Percentiles rank a stretch among this genome's conserved stretches.
These are phyloP conservation scores for Aplysia californica DNA, from an alignment of 1,140 invertebrate genomes.

Conservation along the genomic window DNA sequence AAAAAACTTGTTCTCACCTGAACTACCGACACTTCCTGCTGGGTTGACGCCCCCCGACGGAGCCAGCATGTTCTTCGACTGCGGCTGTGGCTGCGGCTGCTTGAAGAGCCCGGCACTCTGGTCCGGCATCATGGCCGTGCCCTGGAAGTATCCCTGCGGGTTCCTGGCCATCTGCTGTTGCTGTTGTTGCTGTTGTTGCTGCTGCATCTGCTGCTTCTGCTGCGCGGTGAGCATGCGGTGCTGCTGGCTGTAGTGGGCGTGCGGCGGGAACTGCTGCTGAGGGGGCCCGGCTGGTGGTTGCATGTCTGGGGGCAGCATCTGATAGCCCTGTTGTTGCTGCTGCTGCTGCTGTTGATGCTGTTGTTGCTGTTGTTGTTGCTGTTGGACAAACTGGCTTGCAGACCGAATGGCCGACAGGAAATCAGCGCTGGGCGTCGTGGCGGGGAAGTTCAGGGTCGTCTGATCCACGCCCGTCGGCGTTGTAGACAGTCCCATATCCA, in stretches of 20 bases:
- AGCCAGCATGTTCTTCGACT: too few relatives aligned
- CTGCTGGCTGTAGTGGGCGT: background rate
- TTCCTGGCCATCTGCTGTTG: too few relatives aligned
- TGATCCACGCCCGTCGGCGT: conserved; percentile 11
- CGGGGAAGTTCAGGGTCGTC: conserved; percentile 7
- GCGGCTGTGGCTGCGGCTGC: too few relatives aligned
- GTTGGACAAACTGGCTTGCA: conserved; percentile 17
- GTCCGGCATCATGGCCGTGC: too few relatives aligned
- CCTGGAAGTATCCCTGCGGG: too few relatives aligned
- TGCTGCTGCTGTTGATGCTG: conserved; percentile 32
- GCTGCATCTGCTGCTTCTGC: conserved; percentile 31
- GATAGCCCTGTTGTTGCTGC: conserved; percentile 40
- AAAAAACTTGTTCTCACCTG: too few relatives aligned
- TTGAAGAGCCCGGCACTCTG: too few relatives aligned
- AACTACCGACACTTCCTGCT: too few relatives aligned
- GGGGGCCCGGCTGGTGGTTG: too few relatives aligned
- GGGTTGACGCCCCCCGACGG: too few relatives aligned
- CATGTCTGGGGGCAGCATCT: background rate
- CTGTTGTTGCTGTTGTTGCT: conserved; percentile 37
- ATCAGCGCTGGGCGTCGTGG: background rate
- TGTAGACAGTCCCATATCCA: conserved; percentile 26
- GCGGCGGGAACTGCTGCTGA: background rate
- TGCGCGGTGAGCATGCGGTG: background rate
- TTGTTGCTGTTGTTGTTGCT: conserved; percentile 39
- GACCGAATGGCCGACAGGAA: conserved; percentile 20